Evolutionary conservation across 2,797 vertebrate species (phyloP).

Genomic region (Muraenolepis orangiensis): DNA sequence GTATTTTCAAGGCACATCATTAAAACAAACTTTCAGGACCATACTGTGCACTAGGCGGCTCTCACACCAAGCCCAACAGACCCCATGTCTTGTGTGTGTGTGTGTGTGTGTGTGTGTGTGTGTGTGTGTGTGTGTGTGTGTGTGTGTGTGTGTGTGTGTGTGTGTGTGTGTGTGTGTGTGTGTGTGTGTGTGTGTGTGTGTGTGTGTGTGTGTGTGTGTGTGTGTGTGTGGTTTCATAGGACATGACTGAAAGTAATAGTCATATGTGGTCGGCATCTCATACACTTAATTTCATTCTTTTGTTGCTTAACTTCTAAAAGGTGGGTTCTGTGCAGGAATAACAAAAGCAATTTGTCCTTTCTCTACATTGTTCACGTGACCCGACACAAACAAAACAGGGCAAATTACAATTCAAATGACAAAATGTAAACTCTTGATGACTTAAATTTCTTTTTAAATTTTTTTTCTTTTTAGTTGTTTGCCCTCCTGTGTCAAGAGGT

Average conservation of each 20-base stretch:
- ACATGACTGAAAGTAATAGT: conserved; percentile 61
- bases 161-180: conserved; percentile 49
- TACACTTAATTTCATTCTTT: conserved; percentile 25
- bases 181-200: conserved; percentile 46
- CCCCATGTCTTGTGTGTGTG: conserved; percentile 23
- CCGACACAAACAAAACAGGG: conserved; percentile 73
- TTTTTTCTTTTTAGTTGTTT: conserved; percentile 40
- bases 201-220: conserved; percentile 46
- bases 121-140: conserved; percentile 46
- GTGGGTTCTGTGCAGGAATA: conserved; percentile 85
- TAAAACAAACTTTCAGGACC: conserved; percentile 56
- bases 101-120: conserved; percentile 46
- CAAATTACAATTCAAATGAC: conserved; percentile 68
- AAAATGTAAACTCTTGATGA: conserved; percentile 77
- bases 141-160: conserved; percentile 45
- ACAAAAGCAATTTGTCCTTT: conserved; percentile 53
- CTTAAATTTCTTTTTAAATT: conserved; percentile 46
- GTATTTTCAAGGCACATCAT: conserved; percentile 67
- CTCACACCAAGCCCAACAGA: conserved; percentile 20
- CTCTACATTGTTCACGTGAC: conserved; percentile 70
- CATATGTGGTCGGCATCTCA: conserved; percentile 44
- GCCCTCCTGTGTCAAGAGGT: conserved; percentile 69
- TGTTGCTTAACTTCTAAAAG: conserved; percentile 27
- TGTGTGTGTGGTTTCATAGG: conserved; percentile 50
- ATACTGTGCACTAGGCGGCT: conserved; percentile 30